Evolutionary conservation across 2,113 vertebrate genomes (phyloP).

Genomic region (Hyperopisus bebe): DNA sequence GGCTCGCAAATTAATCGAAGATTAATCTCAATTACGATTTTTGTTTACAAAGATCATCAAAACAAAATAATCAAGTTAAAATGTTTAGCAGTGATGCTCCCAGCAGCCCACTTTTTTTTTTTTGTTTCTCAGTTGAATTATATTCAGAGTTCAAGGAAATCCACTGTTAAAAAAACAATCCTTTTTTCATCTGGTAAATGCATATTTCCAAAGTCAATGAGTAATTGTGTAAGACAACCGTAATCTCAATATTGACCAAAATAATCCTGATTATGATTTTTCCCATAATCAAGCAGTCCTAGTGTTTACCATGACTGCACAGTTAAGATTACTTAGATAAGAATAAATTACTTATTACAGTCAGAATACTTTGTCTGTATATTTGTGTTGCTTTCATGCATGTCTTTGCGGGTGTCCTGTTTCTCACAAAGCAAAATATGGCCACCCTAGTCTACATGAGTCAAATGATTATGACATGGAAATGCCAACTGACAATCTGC

Average conservation of each 20-base stretch:
- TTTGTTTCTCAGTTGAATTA: neutral
- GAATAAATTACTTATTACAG: neutral
- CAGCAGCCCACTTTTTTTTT: neutral
- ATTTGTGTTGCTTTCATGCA: neutral
- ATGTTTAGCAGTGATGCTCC: neutral
- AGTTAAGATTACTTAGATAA: neutral
- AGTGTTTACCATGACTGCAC: neutral
- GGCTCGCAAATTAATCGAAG: neutral
- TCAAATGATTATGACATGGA: neutral
- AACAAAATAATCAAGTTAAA: neutral
- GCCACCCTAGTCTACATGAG: neutral
- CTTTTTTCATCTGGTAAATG: neutral
- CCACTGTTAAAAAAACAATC: neutral
- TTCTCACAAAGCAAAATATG: neutral
- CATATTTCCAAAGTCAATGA: neutral
- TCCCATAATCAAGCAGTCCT: neutral
- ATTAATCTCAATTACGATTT: neutral
- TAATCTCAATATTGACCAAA: neutral
- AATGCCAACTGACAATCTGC: neutral
- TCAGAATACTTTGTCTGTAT: neutral
- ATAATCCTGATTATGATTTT: neutral
- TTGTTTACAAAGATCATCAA: neutral
- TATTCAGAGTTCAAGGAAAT: neutral
- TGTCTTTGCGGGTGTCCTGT: neutral
- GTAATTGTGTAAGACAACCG: neutral